phyloP scores from a whole-genome alignment of 2,797 vertebrate genomes.

The Brachyalestes nurse region DNA sequence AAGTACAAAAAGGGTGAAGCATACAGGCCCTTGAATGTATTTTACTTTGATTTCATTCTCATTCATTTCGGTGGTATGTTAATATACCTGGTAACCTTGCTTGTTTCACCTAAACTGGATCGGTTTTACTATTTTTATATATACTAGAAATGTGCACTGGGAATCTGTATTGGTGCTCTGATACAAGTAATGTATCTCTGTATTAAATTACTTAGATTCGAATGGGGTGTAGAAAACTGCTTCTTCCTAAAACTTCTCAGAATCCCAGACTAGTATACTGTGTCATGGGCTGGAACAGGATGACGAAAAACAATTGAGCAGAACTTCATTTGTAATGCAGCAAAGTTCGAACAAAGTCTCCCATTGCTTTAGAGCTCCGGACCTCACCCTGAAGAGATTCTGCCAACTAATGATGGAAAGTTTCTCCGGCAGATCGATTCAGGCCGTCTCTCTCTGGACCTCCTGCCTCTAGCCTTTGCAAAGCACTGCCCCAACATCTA shows the following conservation, averaged over 20 bases:
- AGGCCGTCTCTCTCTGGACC: not conserved
- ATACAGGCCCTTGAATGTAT: too few species aligned
- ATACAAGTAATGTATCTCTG: too few species aligned
- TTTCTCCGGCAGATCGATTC: not conserved
- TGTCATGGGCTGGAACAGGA: not conserved
- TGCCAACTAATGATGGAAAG: conserved; percentile 13
- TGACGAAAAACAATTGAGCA: not conserved
- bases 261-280: not conserved
- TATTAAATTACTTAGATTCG: not conserved
- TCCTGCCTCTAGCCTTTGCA: conserved; percentile 5
- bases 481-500: not conserved
- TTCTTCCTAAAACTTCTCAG: not conserved
- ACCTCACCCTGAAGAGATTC: conserved; percentile 1
- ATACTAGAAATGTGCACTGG: too few species aligned
- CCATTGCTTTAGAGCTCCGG: not conserved
- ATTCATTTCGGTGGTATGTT: too few species aligned
- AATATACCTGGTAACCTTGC: too few species aligned
- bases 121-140: too few species aligned
- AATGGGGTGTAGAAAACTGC: not conserved
- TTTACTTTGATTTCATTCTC: too few species aligned
- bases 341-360: conserved; percentile 11
- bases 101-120: too few species aligned
- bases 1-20: too few species aligned
- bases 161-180: too few species aligned
- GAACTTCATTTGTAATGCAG: conserved; percentile 6